Evolutionary conservation across 2,797 vertebrate species (phyloP).

Genomic region (Sebastes itinus): DNA sequence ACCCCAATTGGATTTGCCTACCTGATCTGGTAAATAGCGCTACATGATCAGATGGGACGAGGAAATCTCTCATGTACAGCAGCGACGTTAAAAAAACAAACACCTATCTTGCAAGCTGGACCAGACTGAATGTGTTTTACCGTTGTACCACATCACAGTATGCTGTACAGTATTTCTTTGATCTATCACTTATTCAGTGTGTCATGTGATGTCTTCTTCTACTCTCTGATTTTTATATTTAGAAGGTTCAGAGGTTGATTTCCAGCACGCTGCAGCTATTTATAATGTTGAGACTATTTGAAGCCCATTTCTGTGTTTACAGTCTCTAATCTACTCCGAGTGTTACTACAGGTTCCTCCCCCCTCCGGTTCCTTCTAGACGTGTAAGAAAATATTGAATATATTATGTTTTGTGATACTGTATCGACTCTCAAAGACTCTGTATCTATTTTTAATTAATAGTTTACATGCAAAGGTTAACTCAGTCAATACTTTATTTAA

Average conservation of each 20-base stretch:
- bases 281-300: conserved; percentile 25
- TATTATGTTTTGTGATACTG: too few relatives aligned
- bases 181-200: conserved; percentile 14
- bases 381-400: too few relatives aligned
- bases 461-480: too few relatives aligned
- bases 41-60: conserved; percentile 56
- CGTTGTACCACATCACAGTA: not conserved
- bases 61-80: conserved; percentile 29
- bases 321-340: not conserved
- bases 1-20: conserved; percentile 75
- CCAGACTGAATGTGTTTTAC: not conserved
- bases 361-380: not conserved
- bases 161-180: conserved; percentile 8
- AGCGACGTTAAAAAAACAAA: not conserved
- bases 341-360: not conserved
- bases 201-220: conserved; percentile 16
- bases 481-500: too few relatives aligned
- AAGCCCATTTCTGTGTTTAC: conserved; percentile 2
- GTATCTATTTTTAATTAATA: too few relatives aligned
- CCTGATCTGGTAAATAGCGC: conserved; percentile 59
- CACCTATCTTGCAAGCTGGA: not conserved
- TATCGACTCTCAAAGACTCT: too few relatives aligned
- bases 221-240: conserved; percentile 38
- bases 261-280: conserved; percentile 37
- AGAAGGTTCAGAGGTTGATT: conserved; percentile 34